These are phyloP conservation scores for Neofelis nebulosa DNA, from an alignment of 2,113 vertebrate species.

Conservation along the genomic window DNA sequence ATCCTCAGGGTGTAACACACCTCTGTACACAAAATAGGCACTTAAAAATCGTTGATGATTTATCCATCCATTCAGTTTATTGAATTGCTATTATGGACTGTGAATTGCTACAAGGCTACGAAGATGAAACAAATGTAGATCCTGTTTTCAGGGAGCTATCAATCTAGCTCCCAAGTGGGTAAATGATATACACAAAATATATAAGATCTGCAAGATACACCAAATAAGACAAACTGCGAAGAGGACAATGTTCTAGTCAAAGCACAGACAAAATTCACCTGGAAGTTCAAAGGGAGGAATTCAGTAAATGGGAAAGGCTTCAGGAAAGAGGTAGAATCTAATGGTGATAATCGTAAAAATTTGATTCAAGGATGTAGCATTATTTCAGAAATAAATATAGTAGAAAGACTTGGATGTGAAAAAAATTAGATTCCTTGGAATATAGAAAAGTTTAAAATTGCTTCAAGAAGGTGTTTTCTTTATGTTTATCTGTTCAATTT, in stretches of 20 bases:
- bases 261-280: neutral
- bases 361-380: neutral
- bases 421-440: neutral
- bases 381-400: conserved; percentile 25
- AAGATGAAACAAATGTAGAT: neutral
- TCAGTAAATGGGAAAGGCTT: neutral
- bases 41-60: neutral
- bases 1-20: neutral
- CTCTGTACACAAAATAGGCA: neutral
- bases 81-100: neutral
- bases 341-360: neutral
- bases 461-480: neutral
- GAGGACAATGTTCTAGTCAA: neutral
- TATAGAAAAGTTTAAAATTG: neutral
- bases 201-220: neutral
- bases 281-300: conserved; percentile 9
- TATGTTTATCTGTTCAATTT: neutral
- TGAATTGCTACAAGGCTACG: neutral
- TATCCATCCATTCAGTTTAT: neutral
- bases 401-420: conserved; percentile 17
- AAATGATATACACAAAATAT: neutral
- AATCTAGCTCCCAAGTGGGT: neutral
- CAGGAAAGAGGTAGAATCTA: neutral
- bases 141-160: neutral
- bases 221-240: neutral